A percentile compares a stretch with the other conserved stretches of the same genome.
Evolutionary conservation across 2,797 vertebrate genomes (phyloP).

Genomic region (Serranus cabrilla): DNA sequence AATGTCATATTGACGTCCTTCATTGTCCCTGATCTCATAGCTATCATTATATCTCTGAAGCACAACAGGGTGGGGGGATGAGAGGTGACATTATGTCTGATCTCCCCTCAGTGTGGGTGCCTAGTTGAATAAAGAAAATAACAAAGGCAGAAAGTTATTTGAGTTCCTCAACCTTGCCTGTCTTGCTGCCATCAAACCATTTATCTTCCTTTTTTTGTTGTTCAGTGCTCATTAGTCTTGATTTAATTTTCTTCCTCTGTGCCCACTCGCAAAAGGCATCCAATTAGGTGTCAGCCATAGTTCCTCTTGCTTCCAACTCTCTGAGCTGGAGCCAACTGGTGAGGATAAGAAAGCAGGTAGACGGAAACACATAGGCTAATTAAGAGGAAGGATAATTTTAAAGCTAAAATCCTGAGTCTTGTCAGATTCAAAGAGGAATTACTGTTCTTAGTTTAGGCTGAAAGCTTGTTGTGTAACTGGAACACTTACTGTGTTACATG

Average conservation of each 20-base stretch:
- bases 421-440: not conserved
- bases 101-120: slow-evolving; percentile 37
- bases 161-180: slow-evolving; percentile 72
- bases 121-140: slow-evolving; percentile 64
- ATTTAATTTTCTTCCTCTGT: slow-evolving; percentile 77
- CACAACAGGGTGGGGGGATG: slow-evolving; percentile 9
- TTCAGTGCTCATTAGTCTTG: slow-evolving; percentile 82
- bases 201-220: slow-evolving; percentile 80
- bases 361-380: slow-evolving; percentile 56
- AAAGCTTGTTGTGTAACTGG: not conserved
- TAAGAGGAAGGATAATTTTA: slow-evolving; percentile 33
- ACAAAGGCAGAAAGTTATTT: slow-evolving; percentile 68
- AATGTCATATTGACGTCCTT: not conserved
- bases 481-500: not conserved
- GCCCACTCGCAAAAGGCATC: slow-evolving; percentile 66
- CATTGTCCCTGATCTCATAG: not conserved
- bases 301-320: slow-evolving; percentile 34
- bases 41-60: slow-evolving; percentile 11
- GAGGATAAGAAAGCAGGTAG: slow-evolving; percentile 46
- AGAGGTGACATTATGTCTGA: slow-evolving; percentile 8
- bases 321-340: slow-evolving; percentile 24
- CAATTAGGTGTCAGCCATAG: slow-evolving; percentile 70
- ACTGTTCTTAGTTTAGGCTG: not conserved
- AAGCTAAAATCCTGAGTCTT: not conserved
- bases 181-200: slow-evolving; percentile 74